Evolutionary conservation across 2,113 vertebrate genomes (phyloP), one percentile per base, ranked within the genome.

Genomic region (Muscicapa adusta): DNA sequence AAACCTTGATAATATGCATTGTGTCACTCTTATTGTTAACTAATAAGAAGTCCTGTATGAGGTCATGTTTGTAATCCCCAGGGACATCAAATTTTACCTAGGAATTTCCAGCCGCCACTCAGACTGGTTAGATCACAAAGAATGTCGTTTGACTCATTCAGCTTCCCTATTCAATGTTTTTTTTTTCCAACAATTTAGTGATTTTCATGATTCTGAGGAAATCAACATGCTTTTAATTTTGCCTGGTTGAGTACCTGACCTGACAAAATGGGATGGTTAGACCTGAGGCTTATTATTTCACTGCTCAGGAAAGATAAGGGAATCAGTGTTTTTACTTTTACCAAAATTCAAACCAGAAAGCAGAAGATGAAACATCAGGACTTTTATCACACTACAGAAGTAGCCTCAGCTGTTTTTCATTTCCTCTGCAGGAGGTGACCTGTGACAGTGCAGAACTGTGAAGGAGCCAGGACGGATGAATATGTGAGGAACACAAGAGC

Each of bases 221-320:
- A 81, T 4, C 10, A 77, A 19, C 12, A 33, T 36, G 14, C 12
- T 84, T 63, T n/a, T 65, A 66, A 40, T 77, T 66, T 70, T 25
- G 25, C 50, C 20, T 68, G 12, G 2, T 50, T 67, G 13, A 18
- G 18, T 40, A 51, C 6, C 15, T 72, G 20, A 18, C 14, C 45
- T 65, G 61, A 65, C 0, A 9, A 94, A 72, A 23, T 18, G 23
- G 10, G 1, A 0, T 1, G 2, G 61, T 54, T 38, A 25, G 84
- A 68, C 34, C 19, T 63, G 34, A 58, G 50, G 7, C 28, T 91
- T 89, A 54, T 60, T 66, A 54, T 25, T 53, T 29, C 36, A 29
- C 14, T 51, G 24, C 5, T 57, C 6, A 34, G 47, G 23, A 89
- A 58, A 70, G 10, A 36, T 18, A 73, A 54, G 6, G 31, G 28